These are phyloP conservation scores for Latrodectus geometricus DNA, from an alignment of 1,140 invertebrate genomes.

Conservation along the genomic window DNA sequence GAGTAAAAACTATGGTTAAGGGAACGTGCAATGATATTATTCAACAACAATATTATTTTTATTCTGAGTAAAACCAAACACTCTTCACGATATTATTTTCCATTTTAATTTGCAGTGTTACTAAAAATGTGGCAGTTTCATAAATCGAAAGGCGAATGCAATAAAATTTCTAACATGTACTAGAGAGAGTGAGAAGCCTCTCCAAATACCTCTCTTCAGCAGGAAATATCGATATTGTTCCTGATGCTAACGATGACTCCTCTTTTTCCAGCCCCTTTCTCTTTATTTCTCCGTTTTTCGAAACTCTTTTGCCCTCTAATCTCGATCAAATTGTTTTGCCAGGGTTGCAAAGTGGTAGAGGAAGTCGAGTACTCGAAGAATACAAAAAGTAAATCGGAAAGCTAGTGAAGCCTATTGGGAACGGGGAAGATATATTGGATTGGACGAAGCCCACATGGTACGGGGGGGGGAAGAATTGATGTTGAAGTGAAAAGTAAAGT, in stretches of 20 bases:
- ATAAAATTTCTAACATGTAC: constrained; percentile 27
- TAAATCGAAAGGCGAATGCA: constrained; percentile 28
- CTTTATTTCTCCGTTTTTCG: neutral
- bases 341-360: constrained; percentile 24
- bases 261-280: neutral
- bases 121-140: constrained; percentile 33
- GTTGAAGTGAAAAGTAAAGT: constrained; percentile 1
- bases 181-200: constrained; percentile 16
- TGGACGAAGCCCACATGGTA: neutral
- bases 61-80: no score
- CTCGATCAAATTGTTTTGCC: constrained; percentile 50
- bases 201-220: constrained; percentile 28
- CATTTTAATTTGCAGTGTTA: constrained; percentile 26
- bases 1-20: no score
- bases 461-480: neutral
- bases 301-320: constrained; percentile 2
- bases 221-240: constrained; percentile 31
- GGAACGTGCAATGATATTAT: no score
- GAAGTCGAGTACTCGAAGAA: constrained; percentile 9
- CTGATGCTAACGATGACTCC: constrained; percentile 32
- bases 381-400: neutral
- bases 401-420: neutral
- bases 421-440: neutral
- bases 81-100: neutral
- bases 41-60: no score